phyloP scores from a whole-genome alignment of 2,888 invertebrate species.

The Cheilosia grossa region DNA sequence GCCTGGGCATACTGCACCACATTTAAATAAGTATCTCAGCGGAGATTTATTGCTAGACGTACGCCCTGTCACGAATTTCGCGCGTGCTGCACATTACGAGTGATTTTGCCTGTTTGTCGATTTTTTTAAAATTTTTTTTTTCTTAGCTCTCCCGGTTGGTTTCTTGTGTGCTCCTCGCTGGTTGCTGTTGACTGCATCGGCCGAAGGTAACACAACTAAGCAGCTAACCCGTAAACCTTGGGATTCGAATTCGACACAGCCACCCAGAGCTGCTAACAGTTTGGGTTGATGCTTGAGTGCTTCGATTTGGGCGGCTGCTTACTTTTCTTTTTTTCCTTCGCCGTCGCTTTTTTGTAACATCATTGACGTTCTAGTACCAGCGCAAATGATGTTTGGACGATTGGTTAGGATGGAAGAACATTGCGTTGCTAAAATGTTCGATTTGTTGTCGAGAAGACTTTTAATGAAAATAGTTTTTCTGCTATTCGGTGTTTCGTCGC shows the following conservation, averaged over 20 bases:
- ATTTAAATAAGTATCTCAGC: slow-evolving; percentile 77
- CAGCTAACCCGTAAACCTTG: slow-evolving; percentile 73
- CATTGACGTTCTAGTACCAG: slow-evolving; percentile 68
- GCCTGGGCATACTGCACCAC: slow-evolving; percentile 76
- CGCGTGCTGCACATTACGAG: slow-evolving; percentile 78
- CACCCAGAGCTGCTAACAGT: slow-evolving; percentile 74
- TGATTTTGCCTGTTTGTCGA: slow-evolving; percentile 74
- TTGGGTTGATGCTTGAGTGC: slow-evolving; percentile 61
- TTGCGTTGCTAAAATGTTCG: slow-evolving; percentile 62
- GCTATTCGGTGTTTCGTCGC: slow-evolving; percentile 1
- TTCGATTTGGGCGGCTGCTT: slow-evolving; percentile 69
- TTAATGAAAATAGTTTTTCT: slow-evolving; percentile 60
- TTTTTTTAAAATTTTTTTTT: slow-evolving; percentile 28
- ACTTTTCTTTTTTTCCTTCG: slow-evolving; percentile 5
- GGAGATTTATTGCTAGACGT: slow-evolving; percentile 78
- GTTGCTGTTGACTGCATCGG: slow-evolving; percentile 51
- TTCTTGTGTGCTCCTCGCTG: slow-evolving; percentile 44
- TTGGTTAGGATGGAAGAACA: slow-evolving; percentile 44
- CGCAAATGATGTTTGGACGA: slow-evolving; percentile 64
- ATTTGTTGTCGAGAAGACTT: slow-evolving; percentile 52
- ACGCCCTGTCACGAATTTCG: slow-evolving; percentile 79
- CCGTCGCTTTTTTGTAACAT: slow-evolving; percentile 57
- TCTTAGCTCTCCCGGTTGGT: slow-evolving; percentile 36
- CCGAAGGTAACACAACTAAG: slow-evolving; percentile 61
- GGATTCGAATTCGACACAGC: slow-evolving; percentile 70